Base-by-base conservation (phyloP, 1,140 invertebrate genomes). In the Drosophila nikananu region DNA sequence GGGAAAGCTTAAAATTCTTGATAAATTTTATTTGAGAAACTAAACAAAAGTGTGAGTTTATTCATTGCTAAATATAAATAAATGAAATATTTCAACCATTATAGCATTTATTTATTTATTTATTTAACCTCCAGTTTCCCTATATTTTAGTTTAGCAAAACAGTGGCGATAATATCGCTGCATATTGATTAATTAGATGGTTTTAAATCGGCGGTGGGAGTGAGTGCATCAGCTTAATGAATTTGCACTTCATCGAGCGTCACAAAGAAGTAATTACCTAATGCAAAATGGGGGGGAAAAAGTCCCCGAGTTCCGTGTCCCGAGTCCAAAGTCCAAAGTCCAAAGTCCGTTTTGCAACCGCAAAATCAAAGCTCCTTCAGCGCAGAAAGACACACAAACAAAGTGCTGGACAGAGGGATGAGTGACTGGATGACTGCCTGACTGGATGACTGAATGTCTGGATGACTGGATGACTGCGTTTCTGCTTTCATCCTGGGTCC, bases 231-330 rank as follows among this genome's bases (percentile, higher is more conserved):
- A 89, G 72, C 86, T 52, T 74, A 89, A 89, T 89, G 84, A 84
- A 81, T 84, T 79, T 89, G 81, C 84, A 87, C 80, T 87, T 89
- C 77, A 67, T 72, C 80, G 72, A 52, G 58, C 52, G 52, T 54
- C 84, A 89, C 84, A 87, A 84, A 81, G 86, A 77, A 89, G 84
- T 87, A 87, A 87, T 87, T 87, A 87, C 84, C 86, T 87, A 87
- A 87, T 89, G 84, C 77, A 86, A 60, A 52, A 63, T 41, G 44
- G 59, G 62, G 13, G 37, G 32, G 10, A 17, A 37, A 37, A n/a
- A n/a, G n/a, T n/a, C n/a, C n/a, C n/a, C n/a, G n/a, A 49, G 15
- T 49, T 13, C 46, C 30, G 30, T 2, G 30, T 12, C 7, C 30
- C 30, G 30, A 10, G 25, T 5, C 25, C 27, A 12, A 23, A n/a